Base-by-base conservation (phyloP, 2,888 invertebrate species). In the Brachyopa scutellaris region DNA sequence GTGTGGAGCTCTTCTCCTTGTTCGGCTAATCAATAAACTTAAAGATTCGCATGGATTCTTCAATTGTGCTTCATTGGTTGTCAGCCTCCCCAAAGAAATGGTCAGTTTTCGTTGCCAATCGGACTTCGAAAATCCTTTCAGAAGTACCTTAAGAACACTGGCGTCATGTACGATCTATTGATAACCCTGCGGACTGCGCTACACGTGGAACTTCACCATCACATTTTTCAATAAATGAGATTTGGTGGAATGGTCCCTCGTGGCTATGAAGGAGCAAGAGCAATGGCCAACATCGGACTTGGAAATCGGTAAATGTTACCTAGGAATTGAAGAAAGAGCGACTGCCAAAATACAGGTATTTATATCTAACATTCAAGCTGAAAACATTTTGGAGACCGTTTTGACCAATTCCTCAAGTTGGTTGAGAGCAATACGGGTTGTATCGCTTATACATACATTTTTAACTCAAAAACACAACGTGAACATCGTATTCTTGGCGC, bases 111-210 rank as follows among this genome's bases (percentile, higher is more conserved):
- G 59, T 83, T 0, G 72, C 64, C 29, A 84, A 84, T 33, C 40
- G 80, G 1, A 84, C 77, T 17, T 78, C 82, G 2, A 72, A 82
- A 17, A 82, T 84, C 19, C 51, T 84, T 1, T 61, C 80, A 7
- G 33, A 38, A 7, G 19, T 38, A 9, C 6, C 31, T 11, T 33
- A n/a, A 15, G 7, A 31, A 33, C 2, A 7, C 23, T 85, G 85
- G 84, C 38, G 69, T 31, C 80, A 84, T 61, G 59, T 85, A 13
- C 51, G 42, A 0, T 78, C 77, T 7, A 47, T 23, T 21, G 53
- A 74, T 29, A 85, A 84, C 53, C 84, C 84, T 0, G 84, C 84
- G 1, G 83, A 85, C 61, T 72, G 79, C 45, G 84, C 83, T 5
- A 77, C 77, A 0, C 82, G 84, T 9, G 85, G 85, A 2, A 42